Percentiles rank a stretch among this genome's conserved stretches.
Evolutionary conservation across 2,888 invertebrate genomes (phyloP).

Genomic region (Glomeris marginata): DNA sequence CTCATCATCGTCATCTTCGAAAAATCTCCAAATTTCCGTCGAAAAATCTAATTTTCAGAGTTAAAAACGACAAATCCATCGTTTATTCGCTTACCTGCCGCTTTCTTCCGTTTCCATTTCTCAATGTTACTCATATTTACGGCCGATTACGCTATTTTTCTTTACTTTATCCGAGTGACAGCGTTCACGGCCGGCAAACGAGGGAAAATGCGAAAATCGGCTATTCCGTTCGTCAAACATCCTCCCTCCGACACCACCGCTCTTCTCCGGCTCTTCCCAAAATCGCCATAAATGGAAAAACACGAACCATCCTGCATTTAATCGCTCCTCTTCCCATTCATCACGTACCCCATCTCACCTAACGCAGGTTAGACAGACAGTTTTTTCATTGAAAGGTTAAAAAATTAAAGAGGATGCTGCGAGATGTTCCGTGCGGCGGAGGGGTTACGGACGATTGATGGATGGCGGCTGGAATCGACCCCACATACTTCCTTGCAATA

Average conservation of each 20-base stretch:
- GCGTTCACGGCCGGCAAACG: neutral
- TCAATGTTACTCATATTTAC: conserved; percentile 15
- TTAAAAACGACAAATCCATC: neutral
- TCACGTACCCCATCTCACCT: neutral
- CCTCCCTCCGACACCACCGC: neutral
- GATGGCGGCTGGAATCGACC: too few species aligned
- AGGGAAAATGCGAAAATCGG: neutral
- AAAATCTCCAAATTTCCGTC: too few species aligned
- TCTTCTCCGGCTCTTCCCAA: too few species aligned
- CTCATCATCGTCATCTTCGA: too few species aligned
- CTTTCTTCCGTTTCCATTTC: conserved; percentile 16
- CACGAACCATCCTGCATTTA: too few species aligned
- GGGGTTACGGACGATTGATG: neutral
- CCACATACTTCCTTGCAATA: too few species aligned
- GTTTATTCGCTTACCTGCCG: conserved; percentile 14
- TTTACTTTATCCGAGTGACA: neutral
- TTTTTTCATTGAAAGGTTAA: neutral
- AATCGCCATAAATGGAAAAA: neutral
- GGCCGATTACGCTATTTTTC: neutral
- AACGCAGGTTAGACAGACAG: too few species aligned
- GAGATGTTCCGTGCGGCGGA: neutral
- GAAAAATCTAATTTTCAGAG: too few species aligned
- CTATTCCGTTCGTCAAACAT: neutral
- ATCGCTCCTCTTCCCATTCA: neutral
- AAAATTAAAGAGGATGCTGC: neutral